Base-by-base conservation (phyloP, 2,797 vertebrate species). In the Basileuterus tristriatus region DNA sequence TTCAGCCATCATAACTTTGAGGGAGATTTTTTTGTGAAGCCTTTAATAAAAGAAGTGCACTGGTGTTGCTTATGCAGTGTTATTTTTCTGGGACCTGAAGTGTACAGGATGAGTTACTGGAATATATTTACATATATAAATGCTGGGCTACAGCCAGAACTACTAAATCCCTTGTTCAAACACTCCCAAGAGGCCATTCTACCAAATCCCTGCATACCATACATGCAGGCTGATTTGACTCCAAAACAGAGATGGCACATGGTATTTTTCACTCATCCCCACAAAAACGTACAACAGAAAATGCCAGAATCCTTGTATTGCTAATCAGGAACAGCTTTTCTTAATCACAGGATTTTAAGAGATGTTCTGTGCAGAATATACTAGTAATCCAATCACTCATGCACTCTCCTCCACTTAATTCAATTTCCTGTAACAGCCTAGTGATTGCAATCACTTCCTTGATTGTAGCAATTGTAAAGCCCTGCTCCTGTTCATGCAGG, bases 261-360 rank as follows among this genome's bases (percentile, higher is more conserved):
- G 11, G 47, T 62, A 64, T 72, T 91, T 87, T 78, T 58, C 84
- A 41, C 37, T 71, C 15, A 37, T 86, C n/a, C 44, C 43, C 85
- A 65, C 46, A 78, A 86, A 94, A 88, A 89, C 4, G 24, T 77
- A 44, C 41, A 81, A 47, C 20, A 93, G 76, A 93, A 87, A 78
- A 62, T 49, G 67, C 76, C 80, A 90, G 70, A 83, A 94, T 68
- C 32, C 32, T 79, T 58, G 0, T 39, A 75, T 78, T 87, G 75
- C 65, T 93, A 93, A 94, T 90, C 76, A 79, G 72, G 59, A 88
- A 62, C 90, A 94, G 69, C 72, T 94, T 94, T 93, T 75, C 56
- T 75, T 91, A 81, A 94, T 93, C 72, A 88, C 32, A 50, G 56
- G 50, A 34, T 69, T 93, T 93, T 83, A 88, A 83, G 15, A 91